Base-by-base conservation (phyloP, 2,113 vertebrate genomes). In the Irena cyanogastra region DNA sequence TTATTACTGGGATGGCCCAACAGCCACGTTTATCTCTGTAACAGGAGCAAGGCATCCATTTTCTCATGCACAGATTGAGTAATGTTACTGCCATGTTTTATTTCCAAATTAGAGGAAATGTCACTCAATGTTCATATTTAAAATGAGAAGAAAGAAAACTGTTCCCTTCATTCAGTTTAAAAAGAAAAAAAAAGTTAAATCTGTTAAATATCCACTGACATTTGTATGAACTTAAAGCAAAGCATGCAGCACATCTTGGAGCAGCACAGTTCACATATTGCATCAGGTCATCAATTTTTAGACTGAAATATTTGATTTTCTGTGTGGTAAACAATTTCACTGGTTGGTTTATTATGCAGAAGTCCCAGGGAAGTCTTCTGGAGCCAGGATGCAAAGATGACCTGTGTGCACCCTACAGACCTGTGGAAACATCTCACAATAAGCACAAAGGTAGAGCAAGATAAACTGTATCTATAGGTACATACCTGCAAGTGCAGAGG, bases 91-190 rank as follows among this genome's bases (percentile, higher is more conserved):
- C 83, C 83, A 64, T 93, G 90, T 94, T 95, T 97, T 94, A 90
- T 90, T 95, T 93, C 79, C 79, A 92, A 68, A 89, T 90, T 78
- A 95, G 56, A 93, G 90, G 86, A 96, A 96, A 96, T 94, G 93
- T 94, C 91, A 95, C 65, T 96, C 94, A 95, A 9, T 83, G 47
- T 54, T 92, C 52, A 33, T 82, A 80, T 70, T 92, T 92, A 75
- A 90, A 95, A 94, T 57, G 24, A 89, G 57, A 83, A 57, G 41
- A 52, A 87, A 93, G 41, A 75, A 92, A 94, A 90, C 6, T 14
- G 47, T 87, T 89, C 39, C 30, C 39, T 95, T 63, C 68, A 52
- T 75, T 47, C 24, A 86, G 21, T 66, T 90, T 44, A 56, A 91
- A 87, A 11, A 23, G 49, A 54, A 64, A 56, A 52, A 44, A 56